phyloP scores from a whole-genome alignment of 92 coral and sea anemone species.

The Zoanthus sansibaricus region DNA sequence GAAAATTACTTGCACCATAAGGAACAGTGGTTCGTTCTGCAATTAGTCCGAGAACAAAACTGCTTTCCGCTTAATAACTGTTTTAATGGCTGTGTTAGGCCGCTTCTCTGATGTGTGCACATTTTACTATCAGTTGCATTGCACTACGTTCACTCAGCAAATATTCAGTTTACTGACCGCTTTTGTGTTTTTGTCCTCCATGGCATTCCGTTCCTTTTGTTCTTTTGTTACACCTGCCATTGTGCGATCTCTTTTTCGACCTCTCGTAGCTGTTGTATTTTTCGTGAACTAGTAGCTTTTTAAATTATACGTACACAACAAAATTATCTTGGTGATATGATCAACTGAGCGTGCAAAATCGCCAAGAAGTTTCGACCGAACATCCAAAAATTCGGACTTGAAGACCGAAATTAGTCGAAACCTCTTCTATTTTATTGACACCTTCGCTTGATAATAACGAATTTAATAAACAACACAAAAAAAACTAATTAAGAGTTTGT shows the following conservation, averaged over 20 bases:
- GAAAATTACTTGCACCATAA: neutral
- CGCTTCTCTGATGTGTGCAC: neutral
- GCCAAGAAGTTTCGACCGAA: neutral
- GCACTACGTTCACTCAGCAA: neutral
- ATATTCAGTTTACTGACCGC: conserved; percentile 16
- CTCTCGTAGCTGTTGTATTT: neutral
- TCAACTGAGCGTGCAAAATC: conserved; percentile 1
- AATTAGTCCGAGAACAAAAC: neutral
- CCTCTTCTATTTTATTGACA: conserved; percentile 5
- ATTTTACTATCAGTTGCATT: too few relatives aligned
- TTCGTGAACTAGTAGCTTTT: neutral
- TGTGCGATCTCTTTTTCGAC: neutral
- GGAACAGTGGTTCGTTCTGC: neutral
- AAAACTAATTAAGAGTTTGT: conserved; percentile 2
- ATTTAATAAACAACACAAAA: neutral
- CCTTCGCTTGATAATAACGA: neutral
- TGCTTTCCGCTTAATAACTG: too few relatives aligned
- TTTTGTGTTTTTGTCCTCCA: conserved; percentile 22
- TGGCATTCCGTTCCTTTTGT: conserved; percentile 12
- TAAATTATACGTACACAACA: neutral
- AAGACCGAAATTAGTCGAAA: conserved; percentile 3
- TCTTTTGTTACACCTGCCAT: conserved; percentile 12
- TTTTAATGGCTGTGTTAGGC: neutral
- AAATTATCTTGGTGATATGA: too few relatives aligned
- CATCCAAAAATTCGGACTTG: neutral